A percentile compares a stretch with the other conserved stretches of the same genome.
These are phyloP conservation scores for Setipinna tenuifilis DNA, from an alignment of 2,797 vertebrate genomes.

Conservation along the genomic window DNA sequence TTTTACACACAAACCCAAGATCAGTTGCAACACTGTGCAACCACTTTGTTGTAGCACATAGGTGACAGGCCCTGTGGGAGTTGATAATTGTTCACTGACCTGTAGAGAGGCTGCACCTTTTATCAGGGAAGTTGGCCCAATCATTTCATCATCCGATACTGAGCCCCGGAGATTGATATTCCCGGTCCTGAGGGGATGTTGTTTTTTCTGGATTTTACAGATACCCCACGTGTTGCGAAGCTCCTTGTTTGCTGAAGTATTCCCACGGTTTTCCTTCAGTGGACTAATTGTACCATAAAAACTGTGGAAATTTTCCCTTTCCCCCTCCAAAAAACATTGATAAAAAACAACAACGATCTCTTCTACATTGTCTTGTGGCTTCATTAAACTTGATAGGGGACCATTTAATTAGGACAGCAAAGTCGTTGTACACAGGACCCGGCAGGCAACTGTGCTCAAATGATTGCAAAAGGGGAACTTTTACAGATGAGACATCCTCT, in stretches of 20 bases:
- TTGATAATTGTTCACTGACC: background rate
- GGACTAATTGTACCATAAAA: conserved; percentile 44
- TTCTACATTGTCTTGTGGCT: conserved; percentile 39
- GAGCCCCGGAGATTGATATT: background rate
- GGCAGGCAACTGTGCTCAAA: conserved; percentile 28
- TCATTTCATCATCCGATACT: conserved; percentile 9
- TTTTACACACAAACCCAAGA: too few species aligned
- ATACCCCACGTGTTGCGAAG: background rate
- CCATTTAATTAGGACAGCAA: conserved; percentile 42
- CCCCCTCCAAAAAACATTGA: conserved; percentile 23
- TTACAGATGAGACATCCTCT: conserved; percentile 47
- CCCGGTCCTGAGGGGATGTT: background rate
- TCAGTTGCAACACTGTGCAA: too few species aligned
- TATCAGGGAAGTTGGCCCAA: background rate
- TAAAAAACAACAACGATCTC: conserved; percentile 34
- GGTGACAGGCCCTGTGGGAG: background rate
- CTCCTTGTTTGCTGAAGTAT: conserved; percentile 37
- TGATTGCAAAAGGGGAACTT: conserved; percentile 39
- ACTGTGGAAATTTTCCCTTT: conserved; percentile 30
- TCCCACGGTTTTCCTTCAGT: conserved; percentile 37
- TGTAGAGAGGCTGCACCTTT: background rate
- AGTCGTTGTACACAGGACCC: conserved; percentile 33
- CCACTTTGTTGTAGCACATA: too few species aligned
- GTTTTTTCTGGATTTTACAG: background rate
- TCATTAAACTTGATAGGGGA: conserved; percentile 47